phyloP scores from a whole-genome alignment of 2,888 invertebrate genomes.

The Pogonocherus hispidulus region DNA sequence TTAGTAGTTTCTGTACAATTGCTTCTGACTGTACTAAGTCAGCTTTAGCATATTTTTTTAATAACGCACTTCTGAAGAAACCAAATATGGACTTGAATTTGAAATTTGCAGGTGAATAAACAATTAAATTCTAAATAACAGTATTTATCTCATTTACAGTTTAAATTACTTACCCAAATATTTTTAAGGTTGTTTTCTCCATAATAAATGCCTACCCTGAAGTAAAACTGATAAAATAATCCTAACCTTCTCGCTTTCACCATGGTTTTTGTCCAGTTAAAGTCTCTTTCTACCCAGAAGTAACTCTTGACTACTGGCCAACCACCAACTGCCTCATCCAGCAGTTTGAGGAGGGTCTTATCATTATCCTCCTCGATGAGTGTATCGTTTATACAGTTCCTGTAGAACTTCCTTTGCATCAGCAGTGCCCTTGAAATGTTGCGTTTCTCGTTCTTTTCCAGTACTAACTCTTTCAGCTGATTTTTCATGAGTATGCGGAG shows the following conservation, averaged over 20 bases:
- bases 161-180: conserved; percentile 43
- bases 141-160: no score
- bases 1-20: no score
- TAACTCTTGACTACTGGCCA: conserved; percentile 58
- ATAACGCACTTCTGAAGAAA: no score
- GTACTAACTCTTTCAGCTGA: conserved; percentile 50
- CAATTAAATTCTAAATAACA: no score
- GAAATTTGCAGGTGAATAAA: no score
- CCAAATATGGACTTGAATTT: no score
- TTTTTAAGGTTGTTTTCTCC: background rate
- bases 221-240: conserved; percentile 50
- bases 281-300: conserved; percentile 52
- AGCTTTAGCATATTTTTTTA: no score
- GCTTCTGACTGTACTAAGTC: no score
- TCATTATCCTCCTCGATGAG: conserved; percentile 47
- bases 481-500: conserved; percentile 44
- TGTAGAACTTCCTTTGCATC: conserved; percentile 52
- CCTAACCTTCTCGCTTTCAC: conserved; percentile 54
- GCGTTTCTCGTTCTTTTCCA: conserved; percentile 34
- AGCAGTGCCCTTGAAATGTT: conserved; percentile 43
- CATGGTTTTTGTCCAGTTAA: conserved; percentile 56
- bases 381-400: conserved; percentile 45
- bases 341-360: conserved; percentile 46
- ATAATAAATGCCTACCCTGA: conserved; percentile 39
- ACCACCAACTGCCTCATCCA: conserved; percentile 55